Base-by-base conservation (phyloP, 2,888 invertebrate genomes). In the Clanis bilineata region DNA sequence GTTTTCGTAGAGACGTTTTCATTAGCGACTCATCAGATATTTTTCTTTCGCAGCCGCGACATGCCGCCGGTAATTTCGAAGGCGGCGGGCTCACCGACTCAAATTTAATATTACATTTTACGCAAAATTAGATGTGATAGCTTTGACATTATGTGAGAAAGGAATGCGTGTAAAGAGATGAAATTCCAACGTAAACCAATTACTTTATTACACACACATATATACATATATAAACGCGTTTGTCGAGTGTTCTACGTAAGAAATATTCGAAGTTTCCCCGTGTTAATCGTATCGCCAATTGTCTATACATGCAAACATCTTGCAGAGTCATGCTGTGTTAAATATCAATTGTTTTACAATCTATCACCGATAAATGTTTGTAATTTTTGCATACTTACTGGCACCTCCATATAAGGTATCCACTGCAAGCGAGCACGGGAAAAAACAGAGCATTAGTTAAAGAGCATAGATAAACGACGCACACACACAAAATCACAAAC, bases 331-430 rank as follows among this genome's bases (percentile, higher is more conserved):
- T 59, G 59, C 59, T 15, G 38, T 56, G 23, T 39, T 56, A 41
- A 56, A 45, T 44, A 57, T 56, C 36, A 57, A 45, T 59, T 12
- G n/a, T 39, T 47, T n/a, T 28, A n/a, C 25, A 51, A 51, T 32
- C 51, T 32, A 51, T 18, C 10, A 71, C 44, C 55, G 41, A 36
- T 64, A 62, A 43, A 28, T 36, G 7, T 9, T 44, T 39, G 23
- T 28, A 25, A 22, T 58, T 67, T 62, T 60, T 38, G 63, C 67
- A 72, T 86, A 94, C 94, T 94, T 93, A 94, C 94, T 94, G 87
- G 94, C 94, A 86, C 94, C 94, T 93, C 95, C 95, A 94, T 94
- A 94, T 80, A 95, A 91, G 76, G 95, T 95, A 93, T 95, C 95
- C 94, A 95, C 95, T 95, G 93, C 73, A 86, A 85, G 83, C 69